These are phyloP conservation scores for Drosophila navojoa DNA, from an alignment of 1,140 invertebrate genomes.

Conservation along the genomic window DNA sequence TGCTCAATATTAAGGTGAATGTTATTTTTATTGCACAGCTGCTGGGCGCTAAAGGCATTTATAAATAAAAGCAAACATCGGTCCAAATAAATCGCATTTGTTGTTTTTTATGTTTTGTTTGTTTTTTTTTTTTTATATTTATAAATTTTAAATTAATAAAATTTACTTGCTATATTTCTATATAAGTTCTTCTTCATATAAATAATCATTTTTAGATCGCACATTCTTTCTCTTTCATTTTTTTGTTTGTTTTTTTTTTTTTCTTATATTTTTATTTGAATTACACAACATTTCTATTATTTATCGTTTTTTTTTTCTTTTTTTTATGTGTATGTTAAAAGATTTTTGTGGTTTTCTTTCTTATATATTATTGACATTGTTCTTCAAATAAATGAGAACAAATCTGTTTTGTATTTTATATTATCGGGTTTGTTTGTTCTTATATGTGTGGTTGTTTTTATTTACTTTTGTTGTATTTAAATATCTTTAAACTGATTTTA, in stretches of 20 bases:
- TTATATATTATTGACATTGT: constrained; percentile 78
- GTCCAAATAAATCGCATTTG: too few relatives aligned
- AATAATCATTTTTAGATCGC: constrained; percentile 80
- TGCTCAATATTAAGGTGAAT: too few relatives aligned
- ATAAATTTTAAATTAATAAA: constrained; percentile 83
- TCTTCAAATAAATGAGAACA: constrained; percentile 65
- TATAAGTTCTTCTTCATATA: constrained; percentile 79
- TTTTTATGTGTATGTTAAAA: constrained; percentile 67
- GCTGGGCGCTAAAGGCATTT: too few relatives aligned
- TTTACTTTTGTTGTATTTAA: constrained; percentile 29
- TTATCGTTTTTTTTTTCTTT: constrained; percentile 61
- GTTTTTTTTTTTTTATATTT: constrained; percentile 62
- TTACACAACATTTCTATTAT: constrained; percentile 80
- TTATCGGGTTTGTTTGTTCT: constrained; percentile 22
- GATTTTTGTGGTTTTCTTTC: constrained; percentile 51
- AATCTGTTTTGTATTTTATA: constrained; percentile 28
- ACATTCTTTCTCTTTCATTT: constrained; percentile 59
- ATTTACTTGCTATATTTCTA: constrained; percentile 80
- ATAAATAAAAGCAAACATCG: constrained; percentile 44
- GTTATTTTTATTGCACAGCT: too few relatives aligned
- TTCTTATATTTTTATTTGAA: constrained; percentile 70
- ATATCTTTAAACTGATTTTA: constrained; percentile 42
- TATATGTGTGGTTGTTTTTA: constrained; percentile 30
- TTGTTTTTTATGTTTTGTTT: constrained; percentile 34
- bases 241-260: constrained; percentile 41